Base-by-base conservation (phyloP, 2,797 vertebrate species). In the Rhinophrynus dorsalis region DNA sequence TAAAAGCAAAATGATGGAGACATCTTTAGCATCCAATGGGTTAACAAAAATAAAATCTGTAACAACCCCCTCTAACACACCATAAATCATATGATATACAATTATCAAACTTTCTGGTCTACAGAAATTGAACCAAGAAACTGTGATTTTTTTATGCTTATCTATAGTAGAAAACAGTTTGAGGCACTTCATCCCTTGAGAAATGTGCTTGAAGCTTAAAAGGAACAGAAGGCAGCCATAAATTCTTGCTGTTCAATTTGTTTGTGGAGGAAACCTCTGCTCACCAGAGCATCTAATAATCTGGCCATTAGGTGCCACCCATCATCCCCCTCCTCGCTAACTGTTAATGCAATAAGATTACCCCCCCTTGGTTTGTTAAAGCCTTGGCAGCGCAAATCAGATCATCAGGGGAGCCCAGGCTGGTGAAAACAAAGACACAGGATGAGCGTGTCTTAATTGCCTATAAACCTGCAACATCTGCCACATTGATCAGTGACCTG, bases 391-490 rank as follows among this genome's bases (percentile, higher is more conserved):
- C 47, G 37, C 21, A 23, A 58, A 30, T 13, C 38, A 38, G 52
- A 64, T 50, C 1, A 42, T 27, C 21, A 7, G 21, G 15, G 51
- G 9, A 20, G 13, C 15, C n/a, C 21, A 8, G 11, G 17, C 38
- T 29, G 18, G 10, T 33, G n/a, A 21, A 70, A 35, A 56, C 50
- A 63, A 54, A 45, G 44, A 17, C 21, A 4, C 15, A 5, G 3
- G 23, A 40, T 17, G 44, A 42, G 21, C 40, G 13, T 21, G 15
- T 44, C 18, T 20, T 45, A 30, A 40, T 44, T 61, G 40, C 7
- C 58, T 27, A 24, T 57, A 51, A 70, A 58, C 50, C 32, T n/a
- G 42, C n/a, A 64, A 55, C 60, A 65, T 58, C 60, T 72, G 60
- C 32, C 18, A 56, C 29, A 57, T 63, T 57, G 50, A 57, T 63